These are phyloP conservation scores for Vulpes ferrilata DNA, from an alignment of 2,113 vertebrate species.

Conservation along the genomic window DNA sequence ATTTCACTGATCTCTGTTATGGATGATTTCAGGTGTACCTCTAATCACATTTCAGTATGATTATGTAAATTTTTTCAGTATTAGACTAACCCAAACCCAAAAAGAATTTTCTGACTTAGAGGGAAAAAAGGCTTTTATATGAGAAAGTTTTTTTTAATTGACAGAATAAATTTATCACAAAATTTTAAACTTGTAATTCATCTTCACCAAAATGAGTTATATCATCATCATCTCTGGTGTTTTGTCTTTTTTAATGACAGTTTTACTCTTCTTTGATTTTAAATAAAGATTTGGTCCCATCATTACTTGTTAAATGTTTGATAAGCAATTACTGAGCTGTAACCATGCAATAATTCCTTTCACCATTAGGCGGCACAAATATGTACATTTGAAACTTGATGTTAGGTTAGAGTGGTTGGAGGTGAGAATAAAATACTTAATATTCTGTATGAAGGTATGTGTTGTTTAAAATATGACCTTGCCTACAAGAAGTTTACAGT, in stretches of 20 bases:
- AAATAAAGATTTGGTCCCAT: neutral
- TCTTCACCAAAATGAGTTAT: neutral
- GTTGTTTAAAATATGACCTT: neutral
- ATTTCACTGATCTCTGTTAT: neutral
- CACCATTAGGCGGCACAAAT: neutral
- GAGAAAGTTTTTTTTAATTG: neutral
- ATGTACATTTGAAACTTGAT: conserved; percentile 9
- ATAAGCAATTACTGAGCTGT: neutral
- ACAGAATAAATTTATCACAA: conserved; percentile 11
- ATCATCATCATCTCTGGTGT: neutral
- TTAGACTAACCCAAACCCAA: neutral
- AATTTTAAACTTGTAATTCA: conserved; percentile 3
- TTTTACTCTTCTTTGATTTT: conserved; percentile 39
- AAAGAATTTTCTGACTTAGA: conserved; percentile 1
- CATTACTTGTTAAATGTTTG: conserved; percentile 12
- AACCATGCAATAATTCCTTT: conserved; percentile 22
- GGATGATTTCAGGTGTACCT: neutral
- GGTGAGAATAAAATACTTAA: neutral
- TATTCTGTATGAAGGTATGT: neutral
- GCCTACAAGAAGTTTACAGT: conserved; percentile 33
- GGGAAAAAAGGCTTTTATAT: neutral
- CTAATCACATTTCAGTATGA: conserved; percentile 12
- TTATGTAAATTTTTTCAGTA: neutral
- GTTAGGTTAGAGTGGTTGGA: neutral
- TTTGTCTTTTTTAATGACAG: conserved; percentile 3